These are phyloP conservation scores for Automeris io DNA, from an alignment of 2,888 invertebrate genomes.

Conservation along the genomic window DNA sequence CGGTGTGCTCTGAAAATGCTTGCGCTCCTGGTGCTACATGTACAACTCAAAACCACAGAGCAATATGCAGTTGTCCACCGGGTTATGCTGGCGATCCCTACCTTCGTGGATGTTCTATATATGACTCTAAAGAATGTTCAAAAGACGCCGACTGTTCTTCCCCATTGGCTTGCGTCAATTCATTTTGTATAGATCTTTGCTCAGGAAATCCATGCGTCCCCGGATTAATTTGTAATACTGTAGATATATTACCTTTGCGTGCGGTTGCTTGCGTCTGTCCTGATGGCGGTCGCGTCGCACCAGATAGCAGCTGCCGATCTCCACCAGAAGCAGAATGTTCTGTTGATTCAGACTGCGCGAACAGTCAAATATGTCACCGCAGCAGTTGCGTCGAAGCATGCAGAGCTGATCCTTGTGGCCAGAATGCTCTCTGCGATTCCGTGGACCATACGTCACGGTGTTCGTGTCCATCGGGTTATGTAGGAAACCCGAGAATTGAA, in stretches of 20 bases:
- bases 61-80: slow-evolving; percentile 85
- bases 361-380: slow-evolving; percentile 84
- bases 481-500: slow-evolving; percentile 87
- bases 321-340: slow-evolving; percentile 81
- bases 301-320: slow-evolving; percentile 82
- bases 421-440: slow-evolving; percentile 89
- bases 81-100: slow-evolving; percentile 89
- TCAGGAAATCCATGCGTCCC: slow-evolving; percentile 83
- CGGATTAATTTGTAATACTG: slow-evolving; percentile 87
- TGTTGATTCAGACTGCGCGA: slow-evolving; percentile 84
- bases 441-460: slow-evolving; percentile 86
- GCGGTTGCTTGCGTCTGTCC: slow-evolving; percentile 93
- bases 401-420: slow-evolving; percentile 85
- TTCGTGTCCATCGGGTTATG: slow-evolving; percentile 85
- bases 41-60: slow-evolving; percentile 83
- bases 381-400: slow-evolving; percentile 89
- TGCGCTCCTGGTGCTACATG: slow-evolving; percentile 90
- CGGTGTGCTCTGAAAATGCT: slow-evolving; percentile 88
- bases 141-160: slow-evolving; percentile 87
- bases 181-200: slow-evolving; percentile 87
- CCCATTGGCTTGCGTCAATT: slow-evolving; percentile 85
- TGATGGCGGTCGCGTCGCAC: slow-evolving; percentile 85
- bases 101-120: slow-evolving; percentile 64
- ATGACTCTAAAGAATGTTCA: slow-evolving; percentile 79
- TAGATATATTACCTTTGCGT: slow-evolving; percentile 86